Percentiles rank a stretch among this genome's conserved stretches.
These are phyloP conservation scores for Anthophora plumipes DNA, from an alignment of 2,888 invertebrate genomes.

Conservation along the genomic window DNA sequence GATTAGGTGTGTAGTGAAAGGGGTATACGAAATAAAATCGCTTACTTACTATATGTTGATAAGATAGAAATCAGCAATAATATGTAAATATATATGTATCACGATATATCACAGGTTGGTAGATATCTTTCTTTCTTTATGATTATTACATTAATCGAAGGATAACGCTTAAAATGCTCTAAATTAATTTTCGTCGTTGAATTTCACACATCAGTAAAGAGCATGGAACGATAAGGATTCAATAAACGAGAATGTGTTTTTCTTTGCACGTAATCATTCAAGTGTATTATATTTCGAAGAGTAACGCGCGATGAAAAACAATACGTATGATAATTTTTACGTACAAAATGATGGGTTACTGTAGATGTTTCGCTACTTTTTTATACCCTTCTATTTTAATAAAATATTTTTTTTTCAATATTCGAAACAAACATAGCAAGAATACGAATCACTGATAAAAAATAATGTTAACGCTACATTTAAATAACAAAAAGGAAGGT, in stretches of 20 bases:
- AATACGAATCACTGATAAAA: constrained; percentile 10
- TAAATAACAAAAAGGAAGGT: background rate
- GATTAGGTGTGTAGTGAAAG: background rate
- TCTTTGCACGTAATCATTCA: background rate
- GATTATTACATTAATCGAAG: constrained; percentile 24
- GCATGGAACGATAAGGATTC: background rate
- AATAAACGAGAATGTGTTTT: background rate
- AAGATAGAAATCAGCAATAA: constrained; percentile 20
- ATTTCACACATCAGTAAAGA: background rate
- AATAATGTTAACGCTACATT: constrained; percentile 4
- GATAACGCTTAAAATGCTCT: constrained; percentile 7
- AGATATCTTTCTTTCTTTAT: constrained; percentile 40
- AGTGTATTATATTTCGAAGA: background rate
- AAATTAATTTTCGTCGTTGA: constrained; percentile 23
- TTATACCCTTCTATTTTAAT: constrained; percentile 25
- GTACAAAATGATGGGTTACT: background rate
- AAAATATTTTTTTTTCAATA: constrained; percentile 5
- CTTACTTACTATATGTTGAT: constrained; percentile 37
- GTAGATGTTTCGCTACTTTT: background rate
- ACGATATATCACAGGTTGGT: constrained; percentile 74
- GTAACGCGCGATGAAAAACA: background rate
- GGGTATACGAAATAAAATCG: constrained; percentile 1
- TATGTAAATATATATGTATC: constrained; percentile 64
- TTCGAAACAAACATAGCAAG: constrained; percentile 18
- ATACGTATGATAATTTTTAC: constrained; percentile 12